Conservation (phyloP, 2,113 vertebrate species). For the Cavia aperea region DNA sequence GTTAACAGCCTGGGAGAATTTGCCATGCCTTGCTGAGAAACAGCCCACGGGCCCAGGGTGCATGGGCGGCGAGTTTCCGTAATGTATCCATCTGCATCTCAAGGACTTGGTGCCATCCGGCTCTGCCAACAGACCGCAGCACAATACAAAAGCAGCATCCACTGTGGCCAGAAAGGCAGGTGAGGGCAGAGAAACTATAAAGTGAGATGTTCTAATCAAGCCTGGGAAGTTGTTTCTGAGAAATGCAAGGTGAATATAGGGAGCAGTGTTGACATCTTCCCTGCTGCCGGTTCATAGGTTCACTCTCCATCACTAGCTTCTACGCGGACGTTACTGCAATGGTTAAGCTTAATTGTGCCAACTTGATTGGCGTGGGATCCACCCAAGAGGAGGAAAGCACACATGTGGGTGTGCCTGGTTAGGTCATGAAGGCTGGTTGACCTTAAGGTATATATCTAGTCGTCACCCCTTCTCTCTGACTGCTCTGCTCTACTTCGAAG, state of each 20-base stretch:
- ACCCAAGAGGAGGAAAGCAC: neutral
- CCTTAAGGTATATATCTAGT: neutral
- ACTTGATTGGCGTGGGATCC: neutral
- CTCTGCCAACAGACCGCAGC: neutral
- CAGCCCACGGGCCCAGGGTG: neutral
- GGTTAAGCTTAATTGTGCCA: neutral
- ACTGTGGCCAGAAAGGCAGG: neutral
- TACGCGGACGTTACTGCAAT: neutral
- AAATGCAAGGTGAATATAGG: conserved; percentile 16
- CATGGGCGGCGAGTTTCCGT: fast-evolving
- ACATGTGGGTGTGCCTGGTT: neutral
- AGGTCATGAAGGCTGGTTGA: neutral
- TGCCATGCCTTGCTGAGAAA: neutral
- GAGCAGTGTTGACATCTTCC: neutral
- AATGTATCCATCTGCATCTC: neutral
- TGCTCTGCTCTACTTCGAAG: neutral
- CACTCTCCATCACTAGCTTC: fast-evolving
- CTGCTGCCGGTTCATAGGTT: neutral
- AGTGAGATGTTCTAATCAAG: neutral
- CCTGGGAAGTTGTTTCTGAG: conserved; percentile 24
- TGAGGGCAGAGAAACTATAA: neutral
- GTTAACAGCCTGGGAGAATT: fast-evolving
- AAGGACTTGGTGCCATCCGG: neutral
- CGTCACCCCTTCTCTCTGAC: neutral
- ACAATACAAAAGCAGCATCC: fast-evolving